These are phyloP conservation scores for Hippolais icterina DNA, from an alignment of 2,113 vertebrate species.

Conservation along the genomic window DNA sequence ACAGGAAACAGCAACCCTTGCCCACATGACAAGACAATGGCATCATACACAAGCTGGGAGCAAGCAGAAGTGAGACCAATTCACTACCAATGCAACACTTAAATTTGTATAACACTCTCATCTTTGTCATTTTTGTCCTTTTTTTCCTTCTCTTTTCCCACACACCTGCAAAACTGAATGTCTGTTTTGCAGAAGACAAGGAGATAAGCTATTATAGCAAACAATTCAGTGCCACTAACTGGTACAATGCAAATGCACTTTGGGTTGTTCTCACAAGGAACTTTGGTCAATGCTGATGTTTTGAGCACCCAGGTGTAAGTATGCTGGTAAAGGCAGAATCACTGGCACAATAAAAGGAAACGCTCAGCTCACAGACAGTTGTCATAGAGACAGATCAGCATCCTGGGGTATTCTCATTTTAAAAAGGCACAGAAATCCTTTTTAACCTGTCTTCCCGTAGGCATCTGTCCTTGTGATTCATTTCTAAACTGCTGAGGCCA, in stretches of 20 bases:
- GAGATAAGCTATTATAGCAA: neutral
- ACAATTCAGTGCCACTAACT: neutral
- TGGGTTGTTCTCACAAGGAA: neutral
- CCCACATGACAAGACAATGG: neutral
- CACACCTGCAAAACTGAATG: neutral
- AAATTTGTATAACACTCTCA: neutral
- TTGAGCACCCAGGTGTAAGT: neutral
- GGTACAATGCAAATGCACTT: neutral
- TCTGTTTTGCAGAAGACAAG: neutral
- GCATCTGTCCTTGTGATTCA: conserved; percentile 41
- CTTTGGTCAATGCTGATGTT: neutral
- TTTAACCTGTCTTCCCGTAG: conserved; percentile 43
- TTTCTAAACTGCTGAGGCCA: conserved; percentile 36
- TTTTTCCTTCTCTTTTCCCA: neutral
- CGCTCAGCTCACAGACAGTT: neutral
- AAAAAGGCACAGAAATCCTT: conserved; percentile 32
- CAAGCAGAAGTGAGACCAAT: neutral
- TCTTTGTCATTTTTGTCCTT: neutral
- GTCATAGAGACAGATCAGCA: conserved; percentile 59
- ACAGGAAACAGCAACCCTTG: neutral
- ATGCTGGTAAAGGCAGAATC: neutral
- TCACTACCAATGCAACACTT: neutral
- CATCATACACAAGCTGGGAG: neutral
- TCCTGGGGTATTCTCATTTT: conserved; percentile 1
- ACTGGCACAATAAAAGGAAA: neutral